A percentile compares a stretch with the other conserved stretches of the same genome.
phyloP scores from a whole-genome alignment of 2,113 vertebrate genomes.

The cat (Felis catus) region DNA sequence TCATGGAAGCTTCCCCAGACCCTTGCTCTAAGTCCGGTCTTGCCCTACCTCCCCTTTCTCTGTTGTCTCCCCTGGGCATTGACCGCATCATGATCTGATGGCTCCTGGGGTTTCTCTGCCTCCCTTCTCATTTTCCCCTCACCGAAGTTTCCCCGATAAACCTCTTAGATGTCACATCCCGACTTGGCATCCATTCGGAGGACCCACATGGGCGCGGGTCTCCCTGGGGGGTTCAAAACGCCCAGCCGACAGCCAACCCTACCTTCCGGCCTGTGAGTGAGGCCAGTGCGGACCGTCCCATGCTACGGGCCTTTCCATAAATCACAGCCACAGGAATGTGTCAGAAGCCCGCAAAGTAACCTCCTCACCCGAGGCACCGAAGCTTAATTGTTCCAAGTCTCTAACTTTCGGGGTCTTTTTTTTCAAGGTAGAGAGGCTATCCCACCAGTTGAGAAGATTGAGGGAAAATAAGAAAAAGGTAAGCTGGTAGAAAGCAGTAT shows the following conservation, averaged over 20 bases:
- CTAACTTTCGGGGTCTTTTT: neutral
- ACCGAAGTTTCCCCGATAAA: neutral
- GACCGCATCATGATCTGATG: neutral
- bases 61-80: neutral
- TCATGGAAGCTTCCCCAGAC: neutral
- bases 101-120: neutral
- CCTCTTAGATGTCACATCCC: neutral
- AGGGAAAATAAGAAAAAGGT: neutral
- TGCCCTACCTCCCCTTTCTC: too few species aligned
- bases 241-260: fast-evolving
- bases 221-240: fast-evolving
- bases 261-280: neutral
- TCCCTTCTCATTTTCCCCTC: neutral
- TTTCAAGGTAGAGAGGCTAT: neutral
- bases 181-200: neutral
- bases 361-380: neutral
- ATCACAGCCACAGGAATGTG: neutral
- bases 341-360: neutral
- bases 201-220: neutral
- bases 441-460: neutral
- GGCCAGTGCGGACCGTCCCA: neutral
- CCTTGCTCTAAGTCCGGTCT: neutral
- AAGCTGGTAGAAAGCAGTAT: neutral
- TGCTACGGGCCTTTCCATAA: too few species aligned
- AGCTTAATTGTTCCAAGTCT: neutral